Evolutionary conservation across 2,888 invertebrate species (phyloP).

Genomic region (Drosophila leonis): DNA sequence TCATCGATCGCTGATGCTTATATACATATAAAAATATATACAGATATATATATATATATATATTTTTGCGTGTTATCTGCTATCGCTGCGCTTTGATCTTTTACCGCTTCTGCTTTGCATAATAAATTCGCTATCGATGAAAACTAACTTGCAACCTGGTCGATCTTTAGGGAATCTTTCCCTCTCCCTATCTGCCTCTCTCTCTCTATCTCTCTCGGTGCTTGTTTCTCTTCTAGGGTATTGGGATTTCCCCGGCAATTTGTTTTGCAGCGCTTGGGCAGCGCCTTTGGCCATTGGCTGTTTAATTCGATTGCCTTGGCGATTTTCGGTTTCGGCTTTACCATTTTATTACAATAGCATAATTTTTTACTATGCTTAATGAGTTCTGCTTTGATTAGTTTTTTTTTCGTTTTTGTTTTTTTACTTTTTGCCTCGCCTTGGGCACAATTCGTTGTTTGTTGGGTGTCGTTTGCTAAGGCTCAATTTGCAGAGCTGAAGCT

Average conservation of each 20-base stretch:
- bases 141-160: conserved; percentile 72
- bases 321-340: conserved; percentile 72
- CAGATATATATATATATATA: not conserved
- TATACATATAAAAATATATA: not conserved
- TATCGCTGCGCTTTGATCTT: conserved; percentile 79
- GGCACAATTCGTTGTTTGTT: conserved; percentile 69
- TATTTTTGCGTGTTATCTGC: conserved; percentile 72
- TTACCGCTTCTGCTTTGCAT: conserved; percentile 81
- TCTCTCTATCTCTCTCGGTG: not conserved
- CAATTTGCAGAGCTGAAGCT: conserved; percentile 42
- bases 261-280: conserved; percentile 66
- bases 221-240: conserved; percentile 10
- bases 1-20: conserved; percentile 31
- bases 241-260: conserved; percentile 76
- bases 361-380: conserved; percentile 79
- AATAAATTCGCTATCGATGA: conserved; percentile 80
- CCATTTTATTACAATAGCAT: conserved; percentile 79
- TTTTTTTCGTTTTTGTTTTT: conserved; percentile 47
- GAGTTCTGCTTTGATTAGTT: conserved; percentile 79
- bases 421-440: conserved; percentile 26
- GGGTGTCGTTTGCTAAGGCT: conserved; percentile 67
- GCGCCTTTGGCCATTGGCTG: conserved; percentile 70
- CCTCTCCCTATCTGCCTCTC: not conserved
- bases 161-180: conserved; percentile 33
- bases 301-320: conserved; percentile 78